Base-by-base conservation (phyloP, 2,113 vertebrate species). In the Miniopterus natalensis region DNA sequence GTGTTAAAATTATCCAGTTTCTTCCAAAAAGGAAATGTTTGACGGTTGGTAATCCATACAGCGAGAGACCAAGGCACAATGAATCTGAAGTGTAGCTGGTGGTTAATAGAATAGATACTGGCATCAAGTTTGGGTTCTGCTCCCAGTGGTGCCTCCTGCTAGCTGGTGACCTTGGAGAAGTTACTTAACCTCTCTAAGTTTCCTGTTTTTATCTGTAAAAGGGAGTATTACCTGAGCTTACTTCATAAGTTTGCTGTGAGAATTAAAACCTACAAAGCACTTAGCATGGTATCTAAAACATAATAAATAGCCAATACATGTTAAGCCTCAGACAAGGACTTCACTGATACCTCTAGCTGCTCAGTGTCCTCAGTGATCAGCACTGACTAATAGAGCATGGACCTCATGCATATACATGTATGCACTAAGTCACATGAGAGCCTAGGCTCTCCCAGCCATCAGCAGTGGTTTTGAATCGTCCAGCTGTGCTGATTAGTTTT, bases 401-500 rank as follows among this genome's bases (percentile, higher is more conserved):
- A 1, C 77, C 68, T 95, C 55, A 9, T 45, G 71, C 66, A 83
- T 84, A 65, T 17, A 68, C 57, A 61, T 36, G 14, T 3, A 27
- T 61, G 71, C 55, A 42, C 89, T 78, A 66, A 94, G 65, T 91
- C 90, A 59, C 45, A 20, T 4, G 8, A 92, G 45, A 88, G 7
- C 17, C 63, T 45, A 85, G 80, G 36, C 1, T 79, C 23, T 73
- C 84, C 36, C 68, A 63, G 79, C 11, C 89, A 51, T 92, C 18
- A 0, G 31, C 45, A 3, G 29, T 84, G 59, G 53, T 57, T 95
- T 90, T 85, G 53, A 84, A 85, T 61, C 70, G 57, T 57, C 85
- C 88, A 70, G 53, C 53, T 47, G 4, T 91, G 94, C 85, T 85
- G 73, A 94, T 84, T 59, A 59, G 68, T 53, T 92, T 47, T 94